These are phyloP conservation scores for Drosophila chauvacae DNA, from an alignment of 1,140 invertebrate species.

Conservation along the genomic window DNA sequence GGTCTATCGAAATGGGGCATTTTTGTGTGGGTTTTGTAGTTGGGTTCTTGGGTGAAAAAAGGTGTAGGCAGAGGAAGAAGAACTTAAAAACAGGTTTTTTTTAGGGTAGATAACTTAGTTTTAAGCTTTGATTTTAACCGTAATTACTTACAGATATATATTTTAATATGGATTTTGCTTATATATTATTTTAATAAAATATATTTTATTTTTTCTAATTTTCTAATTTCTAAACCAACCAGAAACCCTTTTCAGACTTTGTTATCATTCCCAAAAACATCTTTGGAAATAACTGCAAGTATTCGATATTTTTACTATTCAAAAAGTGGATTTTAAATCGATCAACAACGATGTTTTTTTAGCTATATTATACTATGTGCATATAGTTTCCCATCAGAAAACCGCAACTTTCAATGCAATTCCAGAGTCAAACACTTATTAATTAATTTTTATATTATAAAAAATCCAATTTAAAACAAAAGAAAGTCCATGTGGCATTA, in stretches of 20 bases:
- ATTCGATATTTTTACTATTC: not conserved
- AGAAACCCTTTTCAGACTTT: not conserved
- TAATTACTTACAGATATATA: not conserved
- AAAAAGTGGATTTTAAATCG: not conserved
- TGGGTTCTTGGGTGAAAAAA: not conserved
- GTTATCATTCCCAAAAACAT: not conserved
- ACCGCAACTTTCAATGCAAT: conserved; percentile 3
- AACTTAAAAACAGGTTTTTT: not conserved
- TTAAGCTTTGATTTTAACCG: fast-evolving
- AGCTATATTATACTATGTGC: not conserved
- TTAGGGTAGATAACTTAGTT: not conserved
- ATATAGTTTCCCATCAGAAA: not conserved
- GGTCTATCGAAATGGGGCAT: conserved; percentile 39
- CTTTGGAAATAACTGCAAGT: not conserved
- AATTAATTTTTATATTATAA: conserved; percentile 61
- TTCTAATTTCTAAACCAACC: fast-evolving
- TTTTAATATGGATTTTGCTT: not conserved
- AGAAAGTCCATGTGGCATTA: conserved; percentile 45
- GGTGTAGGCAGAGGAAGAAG: not conserved
- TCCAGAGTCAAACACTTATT: conserved; percentile 22
- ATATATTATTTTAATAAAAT: not conserved
- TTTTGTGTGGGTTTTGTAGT: not conserved
- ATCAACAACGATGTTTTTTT: not conserved
- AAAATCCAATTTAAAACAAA: conserved; percentile 43
- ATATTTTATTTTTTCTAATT: not conserved